A percentile compares a stretch with the other conserved stretches of the same genome.
These are phyloP conservation scores for Drosophila mojavensis DNA, from an alignment of 1,140 invertebrate species.

Conservation along the genomic window DNA sequence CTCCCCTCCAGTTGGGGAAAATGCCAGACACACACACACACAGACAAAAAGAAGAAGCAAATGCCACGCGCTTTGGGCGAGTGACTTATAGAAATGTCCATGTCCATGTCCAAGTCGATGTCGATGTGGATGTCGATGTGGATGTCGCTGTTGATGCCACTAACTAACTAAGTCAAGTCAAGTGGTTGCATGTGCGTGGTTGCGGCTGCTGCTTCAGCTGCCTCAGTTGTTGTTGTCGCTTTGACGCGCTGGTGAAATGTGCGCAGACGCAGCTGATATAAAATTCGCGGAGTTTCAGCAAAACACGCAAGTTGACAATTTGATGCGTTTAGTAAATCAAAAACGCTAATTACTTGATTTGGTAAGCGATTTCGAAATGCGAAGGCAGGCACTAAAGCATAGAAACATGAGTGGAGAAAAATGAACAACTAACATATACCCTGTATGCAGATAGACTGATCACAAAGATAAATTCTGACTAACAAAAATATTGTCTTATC, in stretches of 20 bases:
- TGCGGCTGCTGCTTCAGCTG: conserved; percentile 7
- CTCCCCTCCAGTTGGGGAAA: conserved; percentile 49
- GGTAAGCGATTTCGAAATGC: conserved; percentile 73
- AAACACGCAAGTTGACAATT: conserved; percentile 62
- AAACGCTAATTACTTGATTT: conserved; percentile 78
- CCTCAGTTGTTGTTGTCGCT: conserved; percentile 3
- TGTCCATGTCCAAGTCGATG: conserved; percentile 38
- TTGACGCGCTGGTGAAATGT: conserved; percentile 58
- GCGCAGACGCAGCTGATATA: conserved; percentile 50
- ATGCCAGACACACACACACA: conserved; percentile 29
- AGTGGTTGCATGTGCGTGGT: conserved; percentile 31
- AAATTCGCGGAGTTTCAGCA: conserved; percentile 22
- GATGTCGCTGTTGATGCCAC: conserved; percentile 28
- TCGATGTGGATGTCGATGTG: background rate
- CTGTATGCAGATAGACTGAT: background rate
- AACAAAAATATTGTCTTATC: too few species aligned
- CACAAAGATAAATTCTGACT: background rate
- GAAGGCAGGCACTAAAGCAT: conserved; percentile 33
- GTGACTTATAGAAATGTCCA: conserved; percentile 49
- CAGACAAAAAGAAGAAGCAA: conserved; percentile 14
- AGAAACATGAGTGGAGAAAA: background rate
- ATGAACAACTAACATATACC: background rate
- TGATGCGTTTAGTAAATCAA: conserved; percentile 78
- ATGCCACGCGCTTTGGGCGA: conserved; percentile 29
- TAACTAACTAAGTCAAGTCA: conserved; percentile 58